phyloP scores from a whole-genome alignment of 2,797 vertebrate species.

The Muscicapa striata region DNA sequence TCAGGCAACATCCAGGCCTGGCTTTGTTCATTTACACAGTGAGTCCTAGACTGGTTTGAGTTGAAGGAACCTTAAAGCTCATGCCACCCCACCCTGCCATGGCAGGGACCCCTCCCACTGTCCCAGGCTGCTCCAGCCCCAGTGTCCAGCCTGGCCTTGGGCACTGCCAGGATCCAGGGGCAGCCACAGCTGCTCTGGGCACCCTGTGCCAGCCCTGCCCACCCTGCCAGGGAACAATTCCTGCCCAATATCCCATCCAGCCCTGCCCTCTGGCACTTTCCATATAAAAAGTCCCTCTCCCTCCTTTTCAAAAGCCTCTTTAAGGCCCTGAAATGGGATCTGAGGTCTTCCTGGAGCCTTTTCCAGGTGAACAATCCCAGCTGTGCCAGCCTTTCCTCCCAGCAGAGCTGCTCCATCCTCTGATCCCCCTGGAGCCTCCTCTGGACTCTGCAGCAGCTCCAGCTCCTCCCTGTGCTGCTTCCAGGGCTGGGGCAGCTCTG shows the following conservation, averaged over 20 bases:
- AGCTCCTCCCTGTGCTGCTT: neutral
- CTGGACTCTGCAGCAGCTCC: neutral
- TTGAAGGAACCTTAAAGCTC: fast-evolving
- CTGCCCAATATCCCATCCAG: too few relatives aligned
- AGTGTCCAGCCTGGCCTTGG: neutral
- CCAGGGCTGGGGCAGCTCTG: neutral
- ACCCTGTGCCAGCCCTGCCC: too few relatives aligned
- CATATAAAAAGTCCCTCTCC: too few relatives aligned
- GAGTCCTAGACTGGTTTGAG: neutral
- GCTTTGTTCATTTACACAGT: neutral
- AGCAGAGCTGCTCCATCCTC: neutral
- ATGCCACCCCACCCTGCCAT: fast-evolving
- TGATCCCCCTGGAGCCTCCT: neutral
- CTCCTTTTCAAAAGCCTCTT: too few relatives aligned
- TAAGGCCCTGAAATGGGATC: too few relatives aligned
- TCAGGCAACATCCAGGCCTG: neutral
- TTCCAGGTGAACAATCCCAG: neutral
- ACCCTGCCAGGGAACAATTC: too few relatives aligned
- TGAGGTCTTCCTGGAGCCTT: neutral
- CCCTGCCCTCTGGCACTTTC: too few relatives aligned
- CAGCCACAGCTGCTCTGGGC: too few relatives aligned
- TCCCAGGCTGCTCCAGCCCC: neutral
- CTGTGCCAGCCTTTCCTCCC: neutral
- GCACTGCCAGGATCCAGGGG: too few relatives aligned
- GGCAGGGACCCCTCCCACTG: neutral